Percentiles rank a stretch among this genome's conserved stretches.
phyloP scores from a whole-genome alignment of 2,888 invertebrate species.

The Taenaris catops region DNA sequence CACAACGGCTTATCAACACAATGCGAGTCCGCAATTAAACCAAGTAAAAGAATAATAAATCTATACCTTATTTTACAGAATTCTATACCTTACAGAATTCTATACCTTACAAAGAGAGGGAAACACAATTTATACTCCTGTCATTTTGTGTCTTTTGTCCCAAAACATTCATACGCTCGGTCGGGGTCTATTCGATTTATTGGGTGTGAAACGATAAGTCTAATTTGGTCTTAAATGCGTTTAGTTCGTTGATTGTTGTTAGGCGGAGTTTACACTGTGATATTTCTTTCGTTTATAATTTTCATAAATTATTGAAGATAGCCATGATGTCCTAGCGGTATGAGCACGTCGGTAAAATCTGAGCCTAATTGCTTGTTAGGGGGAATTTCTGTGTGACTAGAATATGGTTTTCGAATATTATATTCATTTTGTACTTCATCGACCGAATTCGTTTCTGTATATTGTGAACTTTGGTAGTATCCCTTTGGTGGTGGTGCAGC shows the following conservation, averaged over 20 bases:
- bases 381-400: slow-evolving; percentile 42
- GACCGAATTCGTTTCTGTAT: slow-evolving; percentile 44
- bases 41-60: no score
- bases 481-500: slow-evolving; percentile 44
- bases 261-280: slow-evolving; percentile 17
- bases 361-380: slow-evolving; percentile 34
- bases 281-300: neutral
- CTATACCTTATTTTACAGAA: neutral
- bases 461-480: slow-evolving; percentile 45
- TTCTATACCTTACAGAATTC: neutral
- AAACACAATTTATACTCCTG: neutral
- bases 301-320: no score
- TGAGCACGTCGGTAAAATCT: no score
- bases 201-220: slow-evolving; percentile 55
- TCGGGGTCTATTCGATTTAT: slow-evolving; percentile 54
- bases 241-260: slow-evolving; percentile 37
- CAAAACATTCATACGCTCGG: slow-evolving; percentile 27
- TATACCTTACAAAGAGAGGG: neutral
- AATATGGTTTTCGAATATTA: slow-evolving; percentile 42
- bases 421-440: slow-evolving; percentile 44
- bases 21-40: no score
- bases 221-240: slow-evolving; percentile 46
- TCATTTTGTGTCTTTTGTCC: slow-evolving; percentile 6
- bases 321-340: no score
- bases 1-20: no score